phyloP scores from a whole-genome alignment of 2,113 vertebrate genomes.

The Aptenodytes patagonicus region DNA sequence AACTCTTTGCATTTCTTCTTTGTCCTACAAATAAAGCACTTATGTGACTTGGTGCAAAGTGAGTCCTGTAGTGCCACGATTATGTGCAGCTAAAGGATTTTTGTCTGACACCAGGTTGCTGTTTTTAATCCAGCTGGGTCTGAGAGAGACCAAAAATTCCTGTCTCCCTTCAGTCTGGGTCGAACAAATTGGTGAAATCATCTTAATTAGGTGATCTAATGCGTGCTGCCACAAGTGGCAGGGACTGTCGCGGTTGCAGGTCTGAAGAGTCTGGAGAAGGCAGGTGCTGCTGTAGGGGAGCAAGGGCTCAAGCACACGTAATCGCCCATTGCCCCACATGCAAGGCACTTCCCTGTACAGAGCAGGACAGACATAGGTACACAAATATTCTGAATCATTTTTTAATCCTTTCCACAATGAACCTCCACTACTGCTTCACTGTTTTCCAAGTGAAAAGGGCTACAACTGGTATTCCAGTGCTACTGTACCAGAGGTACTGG shows the following conservation, averaged over 20 bases:
- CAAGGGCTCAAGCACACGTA: rapidly evolving
- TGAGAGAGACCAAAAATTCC: background rate
- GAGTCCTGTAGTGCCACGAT: background rate
- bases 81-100: background rate
- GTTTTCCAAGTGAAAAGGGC: background rate
- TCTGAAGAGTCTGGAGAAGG: background rate
- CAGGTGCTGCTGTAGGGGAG: background rate
- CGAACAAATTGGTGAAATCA: background rate
- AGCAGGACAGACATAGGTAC: background rate
- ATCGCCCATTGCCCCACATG: rapidly evolving
- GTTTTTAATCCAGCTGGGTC: background rate
- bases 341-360: background rate
- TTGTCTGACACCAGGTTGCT: background rate
- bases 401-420: background rate
- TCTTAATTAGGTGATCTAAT: background rate
- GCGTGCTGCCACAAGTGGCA: rapidly evolving
- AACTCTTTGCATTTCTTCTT: background rate
- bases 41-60: background rate
- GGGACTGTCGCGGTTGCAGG: rapidly evolving
- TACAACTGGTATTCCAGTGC: background rate
- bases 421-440: background rate
- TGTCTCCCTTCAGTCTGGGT: background rate
- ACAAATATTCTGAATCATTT: background rate
- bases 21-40: background rate
- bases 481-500: background rate